Evolutionary conservation across 1,140 invertebrate genomes (phyloP).

Genomic region (Charaxes varanes): DNA sequence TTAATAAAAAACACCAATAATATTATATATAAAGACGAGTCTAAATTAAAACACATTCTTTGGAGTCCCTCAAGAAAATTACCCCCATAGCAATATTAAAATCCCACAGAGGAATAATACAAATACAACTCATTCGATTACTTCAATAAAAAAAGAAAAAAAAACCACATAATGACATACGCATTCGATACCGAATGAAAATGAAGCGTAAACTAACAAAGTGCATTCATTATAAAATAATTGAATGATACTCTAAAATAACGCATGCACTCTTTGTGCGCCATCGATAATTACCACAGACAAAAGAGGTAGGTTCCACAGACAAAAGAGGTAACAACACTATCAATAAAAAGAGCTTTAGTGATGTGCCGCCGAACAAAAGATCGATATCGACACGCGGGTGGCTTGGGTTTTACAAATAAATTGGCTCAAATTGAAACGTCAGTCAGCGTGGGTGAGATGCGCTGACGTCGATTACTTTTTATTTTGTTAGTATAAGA

Average conservation of each 20-base stretch:
- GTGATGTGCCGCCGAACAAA: slow-evolving; percentile 38
- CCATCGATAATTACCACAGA: slow-evolving; percentile 40
- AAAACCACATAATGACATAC: slow-evolving; percentile 7
- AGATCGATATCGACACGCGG: slow-evolving; percentile 37
- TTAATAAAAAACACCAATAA: no score
- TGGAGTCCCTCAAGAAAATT: no score
- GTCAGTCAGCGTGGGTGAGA: slow-evolving; percentile 32
- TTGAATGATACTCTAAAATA: slow-evolving; percentile 40
- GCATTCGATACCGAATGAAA: slow-evolving; percentile 9
- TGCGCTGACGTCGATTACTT: slow-evolving; percentile 14
- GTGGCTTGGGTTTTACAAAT: slow-evolving; percentile 42
- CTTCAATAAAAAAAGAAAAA: slow-evolving; percentile 2
- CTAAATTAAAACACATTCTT: no score
- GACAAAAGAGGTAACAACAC: slow-evolving; percentile 39
- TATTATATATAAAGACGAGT: no score
- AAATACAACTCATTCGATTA: slow-evolving; percentile 15
- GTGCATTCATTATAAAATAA: slow-evolving; percentile 32
- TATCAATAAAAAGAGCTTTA: slow-evolving; percentile 29
- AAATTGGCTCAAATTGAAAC: slow-evolving; percentile 49
- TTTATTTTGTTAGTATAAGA: slow-evolving; percentile 22
- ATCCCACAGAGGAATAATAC: no score
- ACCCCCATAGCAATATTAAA: no score
- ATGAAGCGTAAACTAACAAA: slow-evolving; percentile 21
- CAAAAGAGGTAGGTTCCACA: slow-evolving; percentile 32
- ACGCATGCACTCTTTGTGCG: slow-evolving; percentile 18